Base-by-base conservation (phyloP, 1,140 invertebrate genomes). In the Drosophila sulfurigaster region DNA sequence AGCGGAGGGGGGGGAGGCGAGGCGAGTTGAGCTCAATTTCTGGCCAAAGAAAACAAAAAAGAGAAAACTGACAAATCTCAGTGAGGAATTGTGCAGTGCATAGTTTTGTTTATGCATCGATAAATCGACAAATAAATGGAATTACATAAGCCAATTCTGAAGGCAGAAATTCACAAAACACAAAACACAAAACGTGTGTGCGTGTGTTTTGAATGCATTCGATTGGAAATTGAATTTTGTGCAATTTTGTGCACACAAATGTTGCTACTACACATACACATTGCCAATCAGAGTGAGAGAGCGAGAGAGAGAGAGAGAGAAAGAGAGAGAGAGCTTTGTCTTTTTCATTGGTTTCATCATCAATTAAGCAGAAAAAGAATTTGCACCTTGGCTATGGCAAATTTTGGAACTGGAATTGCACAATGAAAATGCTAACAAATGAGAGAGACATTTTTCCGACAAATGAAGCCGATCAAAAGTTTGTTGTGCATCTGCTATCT, bases 161-260 rank as follows among this genome's bases (percentile, higher is more conserved):
- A 25, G 20, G 20, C 20, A 25, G 20, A 25, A 25, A 25, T 25
- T 25, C 16, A 16, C 16, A 16, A 16, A 1, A 1, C 20, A 25
- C 20, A 25, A 25, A 20, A 20, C 20, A 8, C 52, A n/a, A 7
- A 69, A 74, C 71, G 71, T 74, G 71, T 56, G 65, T 74, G 71
- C 71, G 71, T 74, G 71, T 74, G 64, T 43, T 74, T 74, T 74
- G 28, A 63, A 63, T 70, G 65, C 57, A 74, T 74, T 62, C 58
- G 64, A 74, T 69, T 74, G 54, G 65, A 4, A 56, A 74, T 74
- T 69, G 71, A 69, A 62, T 69, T 56, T 62, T 66, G 41, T 73
- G 63, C 38, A 67, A 73, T 52, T 56, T 59, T 59, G 41, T 25
- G 20, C 20, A 25, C 20, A 25, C 20, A 25, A 25, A 25, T 25